Conservation (phyloP, 1,140 invertebrate species). For the Tenebrio molitor region DNA sequence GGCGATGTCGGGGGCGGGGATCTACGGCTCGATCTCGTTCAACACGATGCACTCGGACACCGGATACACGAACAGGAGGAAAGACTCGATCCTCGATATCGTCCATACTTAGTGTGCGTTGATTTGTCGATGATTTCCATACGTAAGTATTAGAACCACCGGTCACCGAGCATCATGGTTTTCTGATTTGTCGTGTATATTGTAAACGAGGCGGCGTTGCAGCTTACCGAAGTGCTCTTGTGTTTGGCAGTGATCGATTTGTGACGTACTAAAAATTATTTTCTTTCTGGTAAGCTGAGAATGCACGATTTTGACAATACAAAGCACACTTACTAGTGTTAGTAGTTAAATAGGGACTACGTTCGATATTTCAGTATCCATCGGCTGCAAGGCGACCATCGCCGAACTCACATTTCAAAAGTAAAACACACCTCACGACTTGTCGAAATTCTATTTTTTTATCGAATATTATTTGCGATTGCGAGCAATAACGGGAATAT, state of each 20-base stretch:
- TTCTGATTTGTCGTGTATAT: slow-evolving; percentile 13
- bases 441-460: slow-evolving; percentile 21
- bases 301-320: slow-evolving; percentile 49
- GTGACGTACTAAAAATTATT: no score
- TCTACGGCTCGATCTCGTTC: slow-evolving; percentile 66
- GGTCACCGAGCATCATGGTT: slow-evolving; percentile 21
- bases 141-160: slow-evolving; percentile 52
- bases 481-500: slow-evolving; percentile 35
- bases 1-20: slow-evolving; percentile 62
- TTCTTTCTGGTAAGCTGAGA: slow-evolving; percentile 44
- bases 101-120: slow-evolving; percentile 64
- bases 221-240: slow-evolving; percentile 40
- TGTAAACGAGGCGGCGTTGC: slow-evolving; percentile 28
- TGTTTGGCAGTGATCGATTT: no score
- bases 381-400: neutral
- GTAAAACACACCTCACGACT: neutral
- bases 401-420: neutral
- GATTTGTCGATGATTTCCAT: slow-evolving; percentile 32
- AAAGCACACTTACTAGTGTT: slow-evolving; percentile 36
- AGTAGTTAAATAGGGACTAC: slow-evolving; percentile 1
- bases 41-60: slow-evolving; percentile 67
- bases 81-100: slow-evolving; percentile 64
- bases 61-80: slow-evolving; percentile 57
- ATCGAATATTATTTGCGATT: slow-evolving; percentile 29
- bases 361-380: slow-evolving; percentile 22